Evolutionary conservation across 2,113 vertebrate species (phyloP).

Genomic region (Gorsachius goisagi): DNA sequence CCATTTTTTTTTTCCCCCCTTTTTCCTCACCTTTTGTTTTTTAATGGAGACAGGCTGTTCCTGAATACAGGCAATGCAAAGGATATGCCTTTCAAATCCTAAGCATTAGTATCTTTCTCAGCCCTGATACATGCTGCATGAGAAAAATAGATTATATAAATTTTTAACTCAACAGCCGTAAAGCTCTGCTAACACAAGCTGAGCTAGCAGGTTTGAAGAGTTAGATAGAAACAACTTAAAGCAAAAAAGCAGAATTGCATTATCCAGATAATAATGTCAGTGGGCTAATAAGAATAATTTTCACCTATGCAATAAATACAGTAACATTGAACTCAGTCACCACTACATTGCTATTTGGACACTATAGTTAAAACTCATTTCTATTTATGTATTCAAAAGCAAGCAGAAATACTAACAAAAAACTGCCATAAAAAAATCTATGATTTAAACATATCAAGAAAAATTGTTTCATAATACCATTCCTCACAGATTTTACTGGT

Average conservation of each 20-base stretch:
- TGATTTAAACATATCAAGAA: neutral
- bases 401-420: neutral
- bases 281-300: neutral
- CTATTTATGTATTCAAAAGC: neutral
- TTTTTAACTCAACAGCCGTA: neutral
- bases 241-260: neutral
- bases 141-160: neutral
- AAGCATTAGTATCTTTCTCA: neutral
- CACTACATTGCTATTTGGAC: neutral
- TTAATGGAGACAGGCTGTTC: neutral
- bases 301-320: neutral
- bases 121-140: neutral
- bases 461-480: neutral
- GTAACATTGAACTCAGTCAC: neutral
- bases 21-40: neutral
- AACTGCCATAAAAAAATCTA: neutral
- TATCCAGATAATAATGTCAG: neutral
- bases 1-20: neutral
- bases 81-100: neutral
- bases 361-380: neutral
- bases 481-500: neutral
- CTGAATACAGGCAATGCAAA: neutral
- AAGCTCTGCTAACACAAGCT: neutral
- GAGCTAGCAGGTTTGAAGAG: neutral
- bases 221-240: neutral